Percentiles rank a stretch among this genome's conserved stretches.
phyloP scores from a whole-genome alignment of 2,113 vertebrate species.

The Alces alces region DNA sequence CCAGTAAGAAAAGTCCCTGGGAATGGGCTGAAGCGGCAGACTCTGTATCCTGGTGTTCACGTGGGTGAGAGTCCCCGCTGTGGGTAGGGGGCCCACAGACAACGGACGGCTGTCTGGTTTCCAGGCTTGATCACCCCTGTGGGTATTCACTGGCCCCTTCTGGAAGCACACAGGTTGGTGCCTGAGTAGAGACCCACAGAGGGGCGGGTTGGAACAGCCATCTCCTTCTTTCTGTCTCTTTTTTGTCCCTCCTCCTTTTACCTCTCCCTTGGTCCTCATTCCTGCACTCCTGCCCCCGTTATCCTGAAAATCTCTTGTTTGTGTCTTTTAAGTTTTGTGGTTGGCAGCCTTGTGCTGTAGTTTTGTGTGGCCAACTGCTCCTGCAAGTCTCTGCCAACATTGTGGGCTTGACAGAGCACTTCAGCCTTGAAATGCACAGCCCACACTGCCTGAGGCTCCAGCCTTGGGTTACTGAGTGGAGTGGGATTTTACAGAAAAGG shows the following conservation, averaged over 20 bases:
- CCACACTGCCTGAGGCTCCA: not conserved
- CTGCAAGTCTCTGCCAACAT: not conserved
- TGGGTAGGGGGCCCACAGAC: not conserved
- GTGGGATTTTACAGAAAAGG: not conserved
- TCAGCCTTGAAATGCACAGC: not conserved
- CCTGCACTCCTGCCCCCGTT: not conserved
- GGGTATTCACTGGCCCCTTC: not conserved
- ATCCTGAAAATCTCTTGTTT: not conserved
- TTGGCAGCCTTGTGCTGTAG: not conserved
- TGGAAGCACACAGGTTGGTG: not conserved
- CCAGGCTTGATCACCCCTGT: not conserved
- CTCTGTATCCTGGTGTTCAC: not conserved
- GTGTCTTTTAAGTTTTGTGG: not conserved
- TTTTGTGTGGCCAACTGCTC: not conserved
- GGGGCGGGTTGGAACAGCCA: accelerated
- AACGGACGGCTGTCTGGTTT: not conserved
- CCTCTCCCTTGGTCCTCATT: not conserved
- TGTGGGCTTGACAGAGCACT: not conserved
- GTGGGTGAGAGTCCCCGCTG: not conserved
- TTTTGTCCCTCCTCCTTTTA: not conserved
- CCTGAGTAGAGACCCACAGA: not conserved
- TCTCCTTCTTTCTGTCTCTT: not conserved
- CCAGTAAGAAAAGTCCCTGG: not conserved
- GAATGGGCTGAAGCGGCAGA: not conserved
- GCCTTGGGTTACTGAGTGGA: not conserved